Evolutionary conservation across 2,113 vertebrate genomes (phyloP).

Genomic region (Antechinus stuartii): DNA sequence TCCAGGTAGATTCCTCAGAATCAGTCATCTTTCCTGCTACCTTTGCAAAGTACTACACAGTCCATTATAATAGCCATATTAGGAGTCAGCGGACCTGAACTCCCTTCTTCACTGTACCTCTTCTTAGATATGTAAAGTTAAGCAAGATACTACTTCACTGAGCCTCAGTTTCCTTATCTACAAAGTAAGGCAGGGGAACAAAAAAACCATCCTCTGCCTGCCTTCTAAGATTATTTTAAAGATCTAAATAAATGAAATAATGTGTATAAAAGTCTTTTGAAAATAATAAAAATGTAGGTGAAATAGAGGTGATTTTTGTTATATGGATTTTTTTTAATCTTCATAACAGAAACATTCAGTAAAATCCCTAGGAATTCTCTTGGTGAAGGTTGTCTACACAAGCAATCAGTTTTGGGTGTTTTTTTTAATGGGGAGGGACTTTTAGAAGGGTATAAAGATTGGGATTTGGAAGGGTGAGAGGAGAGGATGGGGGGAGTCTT

Average conservation of each 20-base stretch:
- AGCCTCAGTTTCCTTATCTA: neutral
- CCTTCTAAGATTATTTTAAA: neutral
- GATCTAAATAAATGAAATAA: neutral
- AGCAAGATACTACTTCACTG: neutral
- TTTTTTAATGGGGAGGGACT: neutral
- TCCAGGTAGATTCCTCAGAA: neutral
- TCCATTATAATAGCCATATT: neutral
- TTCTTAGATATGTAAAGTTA: neutral
- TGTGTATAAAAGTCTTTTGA: neutral
- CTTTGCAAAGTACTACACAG: neutral
- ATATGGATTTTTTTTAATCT: conserved; percentile 24
- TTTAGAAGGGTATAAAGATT: neutral
- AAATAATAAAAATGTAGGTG: neutral
- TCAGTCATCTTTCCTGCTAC: neutral
- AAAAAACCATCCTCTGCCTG: neutral
- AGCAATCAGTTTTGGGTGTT: neutral
- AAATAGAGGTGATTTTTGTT: neutral
- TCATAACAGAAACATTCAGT: neutral
- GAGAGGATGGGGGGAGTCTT: neutral
- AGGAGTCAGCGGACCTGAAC: neutral
- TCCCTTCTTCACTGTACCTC: neutral
- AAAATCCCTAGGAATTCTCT: neutral
- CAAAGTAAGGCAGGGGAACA: neutral
- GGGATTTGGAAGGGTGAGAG: neutral
- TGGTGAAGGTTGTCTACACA: neutral